Percentiles rank a stretch among this genome's conserved stretches.
Conservation (phyloP, 2,888 invertebrate genomes). For the Chydorus sphaericus region DNA sequence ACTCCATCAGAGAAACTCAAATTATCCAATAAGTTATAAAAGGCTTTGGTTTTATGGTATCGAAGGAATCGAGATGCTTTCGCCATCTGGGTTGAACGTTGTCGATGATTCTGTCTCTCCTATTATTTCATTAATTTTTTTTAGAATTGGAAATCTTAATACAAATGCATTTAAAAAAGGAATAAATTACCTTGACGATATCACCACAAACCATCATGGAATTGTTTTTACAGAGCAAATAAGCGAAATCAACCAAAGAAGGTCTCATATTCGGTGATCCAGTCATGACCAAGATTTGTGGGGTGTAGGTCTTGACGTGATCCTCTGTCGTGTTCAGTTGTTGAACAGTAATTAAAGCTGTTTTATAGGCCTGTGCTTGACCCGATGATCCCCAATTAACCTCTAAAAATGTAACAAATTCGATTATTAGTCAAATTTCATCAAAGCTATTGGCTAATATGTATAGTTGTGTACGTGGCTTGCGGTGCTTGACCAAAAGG, state of each 20-base stretch:
- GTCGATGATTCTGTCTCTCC: constrained; percentile 1
- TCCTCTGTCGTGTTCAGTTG: constrained; percentile 59
- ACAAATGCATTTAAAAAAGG: neutral
- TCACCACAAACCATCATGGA: constrained; percentile 83
- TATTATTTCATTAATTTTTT: too few species aligned
- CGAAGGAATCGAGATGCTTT: constrained; percentile 70
- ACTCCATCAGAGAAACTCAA: constrained; percentile 39
- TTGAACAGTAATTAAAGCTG: constrained; percentile 70
- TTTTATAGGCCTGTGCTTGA: constrained; percentile 89
- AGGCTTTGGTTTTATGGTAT: constrained; percentile 72
- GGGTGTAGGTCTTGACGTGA: constrained; percentile 95
- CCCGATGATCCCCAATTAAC: constrained; percentile 97
- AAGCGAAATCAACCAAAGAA: constrained; percentile 76
- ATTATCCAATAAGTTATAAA: constrained; percentile 62
- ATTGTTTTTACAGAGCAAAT: constrained; percentile 77
- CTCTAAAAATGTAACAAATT: constrained; percentile 35
- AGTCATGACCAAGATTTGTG: constrained; percentile 73
- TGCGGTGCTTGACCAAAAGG: constrained; percentile 36
- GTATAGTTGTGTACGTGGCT: constrained; percentile 34
- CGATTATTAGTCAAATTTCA: neutral
- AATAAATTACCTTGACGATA: constrained; percentile 48
- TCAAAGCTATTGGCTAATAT: neutral
- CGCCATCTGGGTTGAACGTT: constrained; percentile 24
- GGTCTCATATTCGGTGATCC: constrained; percentile 74
- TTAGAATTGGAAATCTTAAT: too few species aligned